phyloP scores from a whole-genome alignment of 2,113 vertebrate genomes.

The Erythrocercus mccallii region DNA sequence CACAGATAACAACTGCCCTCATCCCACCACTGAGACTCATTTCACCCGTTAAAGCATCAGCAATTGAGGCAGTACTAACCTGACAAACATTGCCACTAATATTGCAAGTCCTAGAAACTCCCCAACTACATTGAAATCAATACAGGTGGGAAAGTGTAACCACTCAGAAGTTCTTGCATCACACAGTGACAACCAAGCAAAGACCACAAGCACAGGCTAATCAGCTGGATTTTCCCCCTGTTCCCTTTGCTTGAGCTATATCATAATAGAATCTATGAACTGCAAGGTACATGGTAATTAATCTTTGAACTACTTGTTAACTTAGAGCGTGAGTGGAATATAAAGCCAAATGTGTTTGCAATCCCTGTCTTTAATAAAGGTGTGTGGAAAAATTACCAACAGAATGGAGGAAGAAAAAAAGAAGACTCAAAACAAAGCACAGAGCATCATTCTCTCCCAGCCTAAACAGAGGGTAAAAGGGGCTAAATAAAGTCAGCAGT shows the following conservation, averaged over 20 bases:
- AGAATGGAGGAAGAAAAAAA: not conserved
- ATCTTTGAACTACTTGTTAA: constrained; percentile 78
- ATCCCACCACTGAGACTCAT: not conserved
- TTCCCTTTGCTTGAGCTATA: constrained; percentile 26
- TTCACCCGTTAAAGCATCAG: not conserved
- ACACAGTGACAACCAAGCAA: not conserved
- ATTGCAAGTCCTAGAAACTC: not conserved
- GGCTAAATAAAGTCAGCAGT: not conserved
- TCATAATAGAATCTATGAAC: constrained; percentile 64
- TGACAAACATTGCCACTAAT: not conserved
- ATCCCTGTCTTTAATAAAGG: constrained; percentile 67
- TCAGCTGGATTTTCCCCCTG: constrained; percentile 2
- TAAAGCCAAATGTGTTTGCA: constrained; percentile 68
- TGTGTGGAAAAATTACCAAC: constrained; percentile 44
- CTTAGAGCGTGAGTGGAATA: constrained; percentile 67
- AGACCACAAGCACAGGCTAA: constrained; percentile 12
- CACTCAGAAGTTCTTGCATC: not conserved
- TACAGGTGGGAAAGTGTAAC: not conserved
- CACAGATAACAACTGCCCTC: accelerated
- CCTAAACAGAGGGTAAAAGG: not conserved
- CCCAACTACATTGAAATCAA: not conserved
- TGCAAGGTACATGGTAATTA: constrained; percentile 74
- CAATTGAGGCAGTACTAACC: not conserved
- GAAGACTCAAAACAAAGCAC: not conserved
- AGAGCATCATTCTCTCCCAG: not conserved